A percentile compares a stretch with the other conserved stretches of the same genome.
Evolutionary conservation across 2,888 invertebrate species (phyloP).

Genomic region (Cistogaster globosa): DNA sequence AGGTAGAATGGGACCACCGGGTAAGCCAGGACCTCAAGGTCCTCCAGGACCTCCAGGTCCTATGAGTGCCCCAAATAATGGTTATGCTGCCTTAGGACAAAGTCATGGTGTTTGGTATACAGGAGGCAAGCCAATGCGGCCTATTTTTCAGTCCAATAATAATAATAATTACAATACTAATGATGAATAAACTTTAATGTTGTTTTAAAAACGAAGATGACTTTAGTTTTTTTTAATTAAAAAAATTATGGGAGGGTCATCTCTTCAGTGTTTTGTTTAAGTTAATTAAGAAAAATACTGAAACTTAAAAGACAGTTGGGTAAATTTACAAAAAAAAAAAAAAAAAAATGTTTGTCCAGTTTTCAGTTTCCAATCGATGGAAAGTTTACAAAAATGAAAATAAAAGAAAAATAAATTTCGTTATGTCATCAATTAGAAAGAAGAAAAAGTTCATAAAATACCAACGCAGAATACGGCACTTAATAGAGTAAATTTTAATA

Average conservation of each 20-base stretch:
- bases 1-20: constrained; percentile 65
- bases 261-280: neutral
- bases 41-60: constrained; percentile 64
- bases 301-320: too few species aligned
- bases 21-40: constrained; percentile 65
- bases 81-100: constrained; percentile 57
- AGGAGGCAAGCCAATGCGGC: constrained; percentile 60
- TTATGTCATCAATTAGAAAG: too few species aligned
- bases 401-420: too few species aligned
- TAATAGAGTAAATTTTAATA: too few species aligned
- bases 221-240: neutral
- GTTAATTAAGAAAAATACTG: neutral
- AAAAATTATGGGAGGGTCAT: too few species aligned
- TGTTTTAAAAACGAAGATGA: neutral
- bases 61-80: constrained; percentile 24
- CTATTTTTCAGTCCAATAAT: constrained; percentile 39
- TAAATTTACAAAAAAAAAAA: too few species aligned
- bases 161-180: constrained; percentile 47
- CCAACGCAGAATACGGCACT: too few species aligned
- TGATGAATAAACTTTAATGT: constrained; percentile 41
- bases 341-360: too few species aligned
- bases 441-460: too few species aligned
- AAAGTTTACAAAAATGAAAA: too few species aligned
- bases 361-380: too few species aligned
- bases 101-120: constrained; percentile 69